Conservation (phyloP, 2,888 invertebrate species). For the Metellina segmentata region DNA sequence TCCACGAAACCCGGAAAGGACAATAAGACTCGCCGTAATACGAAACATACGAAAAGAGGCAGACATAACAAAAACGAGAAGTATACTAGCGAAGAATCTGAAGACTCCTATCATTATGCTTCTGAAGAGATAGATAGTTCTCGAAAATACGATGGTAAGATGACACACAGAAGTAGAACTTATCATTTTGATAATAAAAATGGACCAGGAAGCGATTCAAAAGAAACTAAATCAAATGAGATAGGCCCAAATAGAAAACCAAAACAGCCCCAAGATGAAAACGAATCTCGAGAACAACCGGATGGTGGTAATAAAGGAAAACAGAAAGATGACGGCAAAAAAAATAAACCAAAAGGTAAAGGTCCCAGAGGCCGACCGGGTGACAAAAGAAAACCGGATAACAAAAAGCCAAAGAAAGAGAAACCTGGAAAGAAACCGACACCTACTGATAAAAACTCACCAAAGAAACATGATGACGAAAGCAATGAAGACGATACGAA, state of each 20-base stretch:
- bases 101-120: not conserved
- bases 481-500: not conserved
- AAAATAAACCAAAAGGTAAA: not conserved
- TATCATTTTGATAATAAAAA: not conserved
- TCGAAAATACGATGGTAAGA: slow-evolving; percentile 1
- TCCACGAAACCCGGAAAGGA: not conserved
- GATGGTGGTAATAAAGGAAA: not conserved
- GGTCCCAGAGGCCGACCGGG: not conserved
- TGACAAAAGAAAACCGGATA: not conserved
- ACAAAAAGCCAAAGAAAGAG: not conserved
- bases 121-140: slow-evolving; percentile 27
- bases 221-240: not conserved
- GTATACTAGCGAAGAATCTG: not conserved
- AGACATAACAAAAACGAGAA: not conserved
- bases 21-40: not conserved
- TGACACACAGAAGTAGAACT: not conserved
- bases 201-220: not conserved
- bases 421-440: not conserved
- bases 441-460: not conserved
- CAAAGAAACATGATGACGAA: not conserved
- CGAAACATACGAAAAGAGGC: not conserved
- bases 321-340: not conserved
- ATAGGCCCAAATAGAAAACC: not conserved
- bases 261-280: not conserved
- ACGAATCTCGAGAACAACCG: not conserved